Conservation (phyloP, 2,888 invertebrate species). For the Synergus itoensis region DNA sequence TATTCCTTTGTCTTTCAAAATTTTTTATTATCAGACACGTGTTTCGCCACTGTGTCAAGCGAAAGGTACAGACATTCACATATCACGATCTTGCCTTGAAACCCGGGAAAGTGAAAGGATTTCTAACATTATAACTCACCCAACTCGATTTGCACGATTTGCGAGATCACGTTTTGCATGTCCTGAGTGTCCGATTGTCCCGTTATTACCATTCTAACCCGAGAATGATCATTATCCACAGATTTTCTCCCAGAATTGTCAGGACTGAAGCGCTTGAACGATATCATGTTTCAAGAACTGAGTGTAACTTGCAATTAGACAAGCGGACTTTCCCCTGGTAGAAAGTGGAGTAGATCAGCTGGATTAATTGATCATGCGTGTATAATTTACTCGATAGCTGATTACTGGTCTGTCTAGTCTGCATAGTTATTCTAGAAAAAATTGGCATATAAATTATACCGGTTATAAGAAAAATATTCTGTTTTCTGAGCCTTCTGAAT, state of each 20-base stretch:
- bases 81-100: slow-evolving; percentile 67
- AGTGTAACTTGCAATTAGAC: slow-evolving; percentile 32
- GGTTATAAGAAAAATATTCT: background rate
- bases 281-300: slow-evolving; percentile 34
- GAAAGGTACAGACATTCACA: slow-evolving; percentile 50
- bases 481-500: background rate
- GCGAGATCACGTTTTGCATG: slow-evolving; percentile 54
- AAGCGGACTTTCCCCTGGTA: slow-evolving; percentile 51
- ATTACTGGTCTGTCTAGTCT: slow-evolving; percentile 3
- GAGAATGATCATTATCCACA: slow-evolving; percentile 28
- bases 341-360: slow-evolving; percentile 52
- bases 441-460: slow-evolving; percentile 2
- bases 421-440: background rate
- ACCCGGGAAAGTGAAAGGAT: slow-evolving; percentile 71
- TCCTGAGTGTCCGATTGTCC: slow-evolving; percentile 28
- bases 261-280: background rate
- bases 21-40: slow-evolving; percentile 5
- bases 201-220: slow-evolving; percentile 26
- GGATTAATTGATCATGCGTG: slow-evolving; percentile 34
- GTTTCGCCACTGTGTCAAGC: slow-evolving; percentile 34
- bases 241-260: slow-evolving; percentile 31
- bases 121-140: slow-evolving; percentile 53
- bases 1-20: background rate
- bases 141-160: slow-evolving; percentile 47
- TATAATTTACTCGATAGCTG: slow-evolving; percentile 5